These are phyloP conservation scores for Rhineura floridana DNA, from an alignment of 2,113 vertebrate species.

Conservation along the genomic window DNA sequence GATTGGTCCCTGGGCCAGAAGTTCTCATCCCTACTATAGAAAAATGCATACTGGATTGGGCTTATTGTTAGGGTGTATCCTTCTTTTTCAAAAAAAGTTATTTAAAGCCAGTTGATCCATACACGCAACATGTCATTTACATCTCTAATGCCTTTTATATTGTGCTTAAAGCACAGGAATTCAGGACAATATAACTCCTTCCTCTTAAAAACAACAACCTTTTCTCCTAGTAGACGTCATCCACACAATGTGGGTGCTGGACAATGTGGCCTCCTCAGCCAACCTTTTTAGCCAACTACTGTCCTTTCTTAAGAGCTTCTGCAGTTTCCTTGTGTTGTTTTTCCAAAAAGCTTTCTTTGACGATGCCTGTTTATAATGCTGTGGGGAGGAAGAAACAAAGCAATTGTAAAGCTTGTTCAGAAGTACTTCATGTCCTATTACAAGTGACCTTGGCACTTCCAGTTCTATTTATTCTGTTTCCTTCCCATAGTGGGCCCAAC, in stretches of 20 bases:
- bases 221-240: slow-evolving; percentile 55
- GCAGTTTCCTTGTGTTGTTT: slow-evolving; percentile 82
- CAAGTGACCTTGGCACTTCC: slow-evolving; percentile 78
- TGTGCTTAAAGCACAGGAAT: slow-evolving; percentile 68
- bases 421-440: slow-evolving; percentile 71
- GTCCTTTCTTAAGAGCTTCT: slow-evolving; percentile 82
- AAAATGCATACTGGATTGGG: neutral
- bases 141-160: slow-evolving; percentile 49
- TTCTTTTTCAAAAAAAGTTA: neutral
- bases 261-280: slow-evolving; percentile 63
- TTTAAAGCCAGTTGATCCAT: neutral
- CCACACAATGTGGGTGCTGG: slow-evolving; percentile 40
- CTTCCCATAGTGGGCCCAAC: slow-evolving; percentile 60
- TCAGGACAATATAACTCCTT: slow-evolving; percentile 68
- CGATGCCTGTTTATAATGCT: slow-evolving; percentile 80
- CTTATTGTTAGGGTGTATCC: neutral
- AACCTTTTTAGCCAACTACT: slow-evolving; percentile 80
- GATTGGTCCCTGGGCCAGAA: no score
- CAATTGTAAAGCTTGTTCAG: slow-evolving; percentile 78
- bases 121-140: slow-evolving; percentile 15
- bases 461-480: slow-evolving; percentile 81
- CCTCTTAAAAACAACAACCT: slow-evolving; percentile 57
- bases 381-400: slow-evolving; percentile 82
- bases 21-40: neutral
- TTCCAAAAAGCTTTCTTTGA: slow-evolving; percentile 81